Percentiles rank a stretch among this genome's conserved stretches.
phyloP scores from a whole-genome alignment of 2,888 invertebrate species.

The Melipona bicolor region DNA sequence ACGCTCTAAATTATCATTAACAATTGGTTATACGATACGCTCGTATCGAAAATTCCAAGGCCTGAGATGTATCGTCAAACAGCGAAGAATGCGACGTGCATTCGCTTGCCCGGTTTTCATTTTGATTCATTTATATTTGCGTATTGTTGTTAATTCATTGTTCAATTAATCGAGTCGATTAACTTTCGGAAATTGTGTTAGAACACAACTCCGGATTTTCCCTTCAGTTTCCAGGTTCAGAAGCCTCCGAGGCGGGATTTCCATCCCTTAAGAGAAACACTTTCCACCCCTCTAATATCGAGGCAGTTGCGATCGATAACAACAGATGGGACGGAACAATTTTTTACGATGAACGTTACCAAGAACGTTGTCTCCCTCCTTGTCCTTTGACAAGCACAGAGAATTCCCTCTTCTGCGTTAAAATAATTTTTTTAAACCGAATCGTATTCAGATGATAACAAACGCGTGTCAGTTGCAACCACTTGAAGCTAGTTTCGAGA shows the following conservation, averaged over 20 bases:
- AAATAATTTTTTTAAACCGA: not conserved
- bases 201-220: not conserved
- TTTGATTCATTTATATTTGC: too few relatives aligned
- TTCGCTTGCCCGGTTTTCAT: not conserved
- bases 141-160: too few relatives aligned
- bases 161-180: not conserved
- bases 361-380: constrained; percentile 33
- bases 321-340: constrained; percentile 51
- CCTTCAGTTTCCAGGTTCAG: not conserved
- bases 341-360: constrained; percentile 32
- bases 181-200: not conserved
- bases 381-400: not conserved
- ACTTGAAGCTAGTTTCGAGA: not conserved
- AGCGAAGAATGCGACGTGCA: not conserved
- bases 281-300: constrained; percentile 34
- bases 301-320: constrained; percentile 44
- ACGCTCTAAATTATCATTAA: constrained; percentile 31
- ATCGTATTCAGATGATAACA: not conserved
- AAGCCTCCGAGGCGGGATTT: constrained; percentile 11
- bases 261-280: constrained; percentile 20
- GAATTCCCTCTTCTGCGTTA: not conserved
- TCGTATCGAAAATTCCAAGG: constrained; percentile 15
- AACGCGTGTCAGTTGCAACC: not conserved
- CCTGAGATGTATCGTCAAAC: not conserved
- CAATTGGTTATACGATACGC: not conserved